phyloP scores from a whole-genome alignment of 2,888 invertebrate species.

The Pseudanteris insignis region DNA sequence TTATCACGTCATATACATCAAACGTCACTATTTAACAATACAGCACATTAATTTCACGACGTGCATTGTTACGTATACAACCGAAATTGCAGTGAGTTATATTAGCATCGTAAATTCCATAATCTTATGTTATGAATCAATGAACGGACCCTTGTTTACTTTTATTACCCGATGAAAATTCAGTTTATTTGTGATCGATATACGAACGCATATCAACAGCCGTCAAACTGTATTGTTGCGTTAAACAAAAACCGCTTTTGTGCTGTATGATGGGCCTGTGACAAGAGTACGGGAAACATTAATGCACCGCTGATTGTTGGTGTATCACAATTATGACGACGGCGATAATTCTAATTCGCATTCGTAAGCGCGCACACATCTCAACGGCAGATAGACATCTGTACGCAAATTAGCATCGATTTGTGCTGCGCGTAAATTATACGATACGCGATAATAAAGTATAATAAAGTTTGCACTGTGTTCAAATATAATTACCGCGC shows the following conservation, averaged over 20 bases:
- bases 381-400: conserved; percentile 29
- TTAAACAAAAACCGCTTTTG: conserved; percentile 26
- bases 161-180: too few species aligned
- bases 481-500: conserved; percentile 7
- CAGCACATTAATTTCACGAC: too few species aligned
- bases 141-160: too few species aligned
- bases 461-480: conserved; percentile 20
- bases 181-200: conserved; percentile 21
- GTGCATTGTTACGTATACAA: too few species aligned
- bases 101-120: too few species aligned
- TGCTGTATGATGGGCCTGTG: conserved; percentile 14
- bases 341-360: conserved; percentile 31
- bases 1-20: too few species aligned
- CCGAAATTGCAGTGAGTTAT: too few species aligned
- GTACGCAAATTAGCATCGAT: conserved; percentile 34
- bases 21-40: too few species aligned
- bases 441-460: conserved; percentile 29
- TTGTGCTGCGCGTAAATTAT: conserved; percentile 19
- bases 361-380: conserved; percentile 26
- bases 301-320: conserved; percentile 26
- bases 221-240: conserved; percentile 21
- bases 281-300: conserved; percentile 31
- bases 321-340: conserved; percentile 34
- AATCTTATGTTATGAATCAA: too few species aligned
- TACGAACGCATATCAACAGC: conserved; percentile 10